phyloP scores from a whole-genome alignment of 2,113 vertebrate species.

The Andinoacara biseriatus region DNA sequence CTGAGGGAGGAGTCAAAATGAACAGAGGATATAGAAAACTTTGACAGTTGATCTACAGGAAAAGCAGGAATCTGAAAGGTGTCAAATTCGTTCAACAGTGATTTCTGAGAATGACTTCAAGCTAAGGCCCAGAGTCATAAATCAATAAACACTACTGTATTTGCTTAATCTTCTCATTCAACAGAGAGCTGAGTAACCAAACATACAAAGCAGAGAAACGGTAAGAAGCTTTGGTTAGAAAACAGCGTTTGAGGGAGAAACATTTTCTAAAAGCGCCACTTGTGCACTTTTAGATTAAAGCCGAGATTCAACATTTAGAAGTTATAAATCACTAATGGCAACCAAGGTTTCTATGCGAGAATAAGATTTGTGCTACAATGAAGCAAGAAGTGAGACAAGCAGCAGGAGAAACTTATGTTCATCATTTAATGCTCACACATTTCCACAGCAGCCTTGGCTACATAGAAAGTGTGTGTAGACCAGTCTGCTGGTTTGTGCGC shows the following conservation, averaged over 20 bases:
- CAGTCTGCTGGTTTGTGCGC: neutral
- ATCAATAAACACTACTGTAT: too few relatives aligned
- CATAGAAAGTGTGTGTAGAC: neutral
- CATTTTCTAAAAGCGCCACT: slow-evolving; percentile 3
- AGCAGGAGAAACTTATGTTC: neutral
- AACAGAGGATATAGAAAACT: neutral
- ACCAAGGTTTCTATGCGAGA: neutral
- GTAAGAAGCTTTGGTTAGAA: slow-evolving; percentile 1
- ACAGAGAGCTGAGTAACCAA: neutral
- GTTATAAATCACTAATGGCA: neutral
- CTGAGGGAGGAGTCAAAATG: slow-evolving; percentile 64
- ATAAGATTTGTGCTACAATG: slow-evolving; percentile 13
- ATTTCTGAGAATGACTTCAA: neutral
- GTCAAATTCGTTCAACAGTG: neutral
- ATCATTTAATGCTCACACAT: neutral
- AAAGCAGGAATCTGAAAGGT: neutral
- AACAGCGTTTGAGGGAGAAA: slow-evolving; percentile 8
- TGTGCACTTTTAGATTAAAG: slow-evolving; percentile 32
- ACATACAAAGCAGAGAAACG: neutral
- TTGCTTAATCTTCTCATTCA: neutral
- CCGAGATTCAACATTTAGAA: slow-evolving; percentile 11
- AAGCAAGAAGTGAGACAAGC: neutral
- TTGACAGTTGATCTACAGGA: neutral
- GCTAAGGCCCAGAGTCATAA: neutral
- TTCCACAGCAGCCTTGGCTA: neutral